Conservation (phyloP, 2,888 invertebrate species). For the Sialis fuliginosa region DNA sequence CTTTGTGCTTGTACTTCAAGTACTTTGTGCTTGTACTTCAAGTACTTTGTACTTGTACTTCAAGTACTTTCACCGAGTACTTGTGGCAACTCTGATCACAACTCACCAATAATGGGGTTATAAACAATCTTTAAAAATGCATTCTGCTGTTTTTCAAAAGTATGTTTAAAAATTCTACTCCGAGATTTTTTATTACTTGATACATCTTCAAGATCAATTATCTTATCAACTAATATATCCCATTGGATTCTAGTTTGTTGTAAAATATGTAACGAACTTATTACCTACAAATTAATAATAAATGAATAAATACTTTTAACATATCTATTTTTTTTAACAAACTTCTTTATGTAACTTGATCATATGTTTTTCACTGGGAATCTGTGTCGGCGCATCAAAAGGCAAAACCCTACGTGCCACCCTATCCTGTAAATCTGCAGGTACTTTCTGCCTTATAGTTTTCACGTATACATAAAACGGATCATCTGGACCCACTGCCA, state of each 20-base stretch:
- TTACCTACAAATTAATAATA: conserved; percentile 33
- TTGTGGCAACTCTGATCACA: too few relatives aligned
- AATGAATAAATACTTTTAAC: not conserved
- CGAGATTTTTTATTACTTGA: conserved; percentile 52
- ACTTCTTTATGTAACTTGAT: conserved; percentile 84
- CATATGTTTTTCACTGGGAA: conserved; percentile 68
- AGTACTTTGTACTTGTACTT: too few relatives aligned
- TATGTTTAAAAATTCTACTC: conserved; percentile 42
- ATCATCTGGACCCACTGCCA: conserved; percentile 58
- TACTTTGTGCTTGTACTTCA: too few relatives aligned
- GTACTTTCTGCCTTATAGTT: conserved; percentile 77
- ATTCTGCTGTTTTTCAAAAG: conserved; percentile 46
- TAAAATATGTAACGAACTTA: conserved; percentile 79
- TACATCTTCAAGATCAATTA: conserved; percentile 75
- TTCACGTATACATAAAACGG: conserved; percentile 66
- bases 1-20: too few relatives aligned
- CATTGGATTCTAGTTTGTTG: conserved; percentile 91
- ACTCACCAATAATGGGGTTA: conserved; percentile 50
- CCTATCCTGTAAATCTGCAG: conserved; percentile 55
- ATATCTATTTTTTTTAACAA: conserved; percentile 8
- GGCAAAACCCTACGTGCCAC: conserved; percentile 44
- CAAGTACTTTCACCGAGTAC: too few relatives aligned
- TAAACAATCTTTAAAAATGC: conserved; percentile 39
- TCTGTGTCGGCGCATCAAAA: conserved; percentile 39
- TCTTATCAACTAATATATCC: conserved; percentile 65